These are phyloP conservation scores for Amblyraja radiata DNA, from an alignment of 2,797 vertebrate species.

Conservation along the genomic window DNA sequence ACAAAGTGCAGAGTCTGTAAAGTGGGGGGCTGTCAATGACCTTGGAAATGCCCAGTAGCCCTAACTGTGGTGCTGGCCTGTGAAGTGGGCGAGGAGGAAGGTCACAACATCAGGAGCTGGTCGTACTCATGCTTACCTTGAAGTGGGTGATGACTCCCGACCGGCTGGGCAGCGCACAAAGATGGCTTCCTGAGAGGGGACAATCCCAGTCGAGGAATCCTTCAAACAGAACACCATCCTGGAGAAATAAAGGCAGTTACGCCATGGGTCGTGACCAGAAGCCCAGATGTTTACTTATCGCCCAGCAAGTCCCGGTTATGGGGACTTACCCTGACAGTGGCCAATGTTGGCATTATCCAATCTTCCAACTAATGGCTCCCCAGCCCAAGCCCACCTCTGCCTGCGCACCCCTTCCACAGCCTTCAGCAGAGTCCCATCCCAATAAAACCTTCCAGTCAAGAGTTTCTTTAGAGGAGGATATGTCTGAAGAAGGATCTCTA, in stretches of 20 bases:
- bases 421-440: neutral
- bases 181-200: slow-evolving; percentile 50
- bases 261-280: neutral
- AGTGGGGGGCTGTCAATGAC: neutral
- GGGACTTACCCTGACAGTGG: neutral
- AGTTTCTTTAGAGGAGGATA: too few relatives aligned
- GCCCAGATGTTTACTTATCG: too few relatives aligned
- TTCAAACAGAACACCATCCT: slow-evolving; percentile 63
- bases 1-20: neutral
- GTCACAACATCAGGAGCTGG: neutral
- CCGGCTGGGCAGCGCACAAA: slow-evolving; percentile 58
- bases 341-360: neutral
- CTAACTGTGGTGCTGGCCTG: too few relatives aligned
- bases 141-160: neutral
- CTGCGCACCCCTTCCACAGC: neutral
- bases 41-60: too few relatives aligned
- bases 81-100: too few relatives aligned
- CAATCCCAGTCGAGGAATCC: slow-evolving; percentile 45
- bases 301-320: neutral
- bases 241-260: slow-evolving; percentile 12
- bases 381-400: neutral
- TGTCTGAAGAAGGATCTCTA: too few relatives aligned
- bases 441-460: neutral
- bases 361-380: neutral
- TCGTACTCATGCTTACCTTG: neutral